phyloP scores from a whole-genome alignment of 2,888 invertebrate species.

The Dicranocentrus wangi region DNA sequence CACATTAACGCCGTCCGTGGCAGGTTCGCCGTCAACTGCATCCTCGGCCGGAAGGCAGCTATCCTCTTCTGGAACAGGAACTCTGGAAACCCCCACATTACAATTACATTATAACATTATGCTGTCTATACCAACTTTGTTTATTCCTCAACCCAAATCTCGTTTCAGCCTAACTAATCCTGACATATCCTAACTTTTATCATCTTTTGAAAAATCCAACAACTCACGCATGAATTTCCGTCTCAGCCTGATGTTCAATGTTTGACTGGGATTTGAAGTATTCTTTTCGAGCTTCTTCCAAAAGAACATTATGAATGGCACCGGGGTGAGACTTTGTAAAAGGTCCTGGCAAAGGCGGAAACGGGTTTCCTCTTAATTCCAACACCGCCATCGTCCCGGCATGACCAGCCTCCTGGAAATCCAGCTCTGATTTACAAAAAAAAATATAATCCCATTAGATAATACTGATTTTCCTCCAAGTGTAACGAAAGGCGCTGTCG shows the following conservation, averaged over 20 bases:
- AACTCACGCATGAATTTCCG: constrained; percentile 65
- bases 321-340: constrained; percentile 80
- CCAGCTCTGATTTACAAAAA: constrained; percentile 11
- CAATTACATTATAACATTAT: not conserved
- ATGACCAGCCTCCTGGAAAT: not conserved
- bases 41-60: not conserved
- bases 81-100: not conserved
- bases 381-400: constrained; percentile 79
- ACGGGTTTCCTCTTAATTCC: constrained; percentile 88
- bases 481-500: too few species aligned
- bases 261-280: constrained; percentile 75
- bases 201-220: too few species aligned
- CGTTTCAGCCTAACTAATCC: too few species aligned
- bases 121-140: not conserved
- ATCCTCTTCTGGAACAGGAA: constrained; percentile 22
- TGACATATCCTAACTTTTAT: too few species aligned
- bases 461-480: not conserved
- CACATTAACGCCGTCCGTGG: too few species aligned
- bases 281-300: constrained; percentile 88
- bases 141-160: too few species aligned
- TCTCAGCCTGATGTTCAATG: constrained; percentile 64
- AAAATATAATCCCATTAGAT: not conserved
- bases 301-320: constrained; percentile 86
- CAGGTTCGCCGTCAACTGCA: not conserved
- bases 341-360: constrained; percentile 79